Base-by-base conservation (phyloP, 2,113 vertebrate species). In the Panthera leo region DNA sequence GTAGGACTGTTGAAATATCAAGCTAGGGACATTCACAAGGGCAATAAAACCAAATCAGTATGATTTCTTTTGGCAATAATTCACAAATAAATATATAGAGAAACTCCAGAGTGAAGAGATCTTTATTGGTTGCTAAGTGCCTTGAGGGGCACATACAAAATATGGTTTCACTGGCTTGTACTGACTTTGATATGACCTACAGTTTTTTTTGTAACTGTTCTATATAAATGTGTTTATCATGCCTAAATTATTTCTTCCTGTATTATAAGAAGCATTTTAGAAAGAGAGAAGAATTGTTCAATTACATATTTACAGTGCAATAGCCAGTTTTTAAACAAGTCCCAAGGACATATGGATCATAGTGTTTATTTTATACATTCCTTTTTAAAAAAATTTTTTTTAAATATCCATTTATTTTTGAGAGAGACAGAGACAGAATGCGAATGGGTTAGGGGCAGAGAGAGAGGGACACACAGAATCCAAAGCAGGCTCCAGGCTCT, bases 151-250 rank as follows among this genome's bases (percentile, higher is more conserved):
- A 9, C 95, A 93, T 84, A 34, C 45, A 91, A 82, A 95, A 88
- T 79, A 18, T 21, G 23, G 19, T 67, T 90, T 83, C 76, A 79
- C 6, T 71, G 42, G 12, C 34, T 68, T 83, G 5, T 27, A 8
- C 78, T 82, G 79, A 85, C 83, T 80, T 97, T 87, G 55, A 48
- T 68, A 67, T 82, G 85, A 93, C 95, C 95, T 95, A 48, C 11
- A 48, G 3, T 29, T 84, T 91, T 91, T 53, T 78, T 91, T 82
- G 2, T 71, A n/a, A 88, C 29, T 23, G 8, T 42, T 90, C 63
- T 89, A 39, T 76, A 55, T 95, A 89, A 94, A 95, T 89, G 71
- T 87, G 23, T n/a, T 93, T 94, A 73, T 67, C 5, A 67, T 25
- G 29, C 4, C 65, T 73, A 36, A 63, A 7, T 15, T 68, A 9